Evolutionary conservation across 2,888 invertebrate species (phyloP), one percentile per base, ranked within the genome.

Genomic region (Salpingus planirostris): DNA sequence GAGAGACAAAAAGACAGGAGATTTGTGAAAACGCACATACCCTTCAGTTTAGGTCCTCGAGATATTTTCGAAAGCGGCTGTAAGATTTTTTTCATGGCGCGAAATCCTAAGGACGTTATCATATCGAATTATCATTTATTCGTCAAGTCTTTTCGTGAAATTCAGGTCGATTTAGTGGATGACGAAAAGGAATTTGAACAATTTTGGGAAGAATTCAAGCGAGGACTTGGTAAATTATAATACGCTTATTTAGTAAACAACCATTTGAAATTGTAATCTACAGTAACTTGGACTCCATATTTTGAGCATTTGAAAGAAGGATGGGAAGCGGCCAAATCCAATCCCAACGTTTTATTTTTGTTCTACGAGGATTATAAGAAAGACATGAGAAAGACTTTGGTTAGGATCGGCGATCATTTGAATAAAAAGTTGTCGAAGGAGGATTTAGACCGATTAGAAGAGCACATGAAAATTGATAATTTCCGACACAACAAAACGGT

Each of bases 401-500:
- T 8, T 8, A 10, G 10, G 4, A 5, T 23, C 7, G 23, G 7
- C 8, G 11, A 23, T 4, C 10, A 8, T 10, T 11, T 23, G 7
- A 11, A 11, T 10, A 23, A 23, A 10, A 5, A 23, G 10, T 4
- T 23, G 11, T 7, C 6, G 4, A 11, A 11, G 5, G 4, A 6
- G 11, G 23, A 23, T 8, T 11, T 23, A 11, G 23, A 23, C 5
- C 4, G 6, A 8, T 65, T 91, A 2, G 69, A 71, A 3, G 63
- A 78, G 4, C 84, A 90, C 55, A 73, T 90, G 36, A 72, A 76
- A 50, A 86, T 92, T 40, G 70, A 78, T 5, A 82, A 76, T 56
- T 91, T 93, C 66, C 80, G 81, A 43, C 69, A 75, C n/a, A 91
- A 90, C 64, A 73, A 77, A 23, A 77, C 80, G 7, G 79, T 88